phyloP scores from a whole-genome alignment of 2,888 invertebrate genomes.

The Marasmarcha lunaedactyla region DNA sequence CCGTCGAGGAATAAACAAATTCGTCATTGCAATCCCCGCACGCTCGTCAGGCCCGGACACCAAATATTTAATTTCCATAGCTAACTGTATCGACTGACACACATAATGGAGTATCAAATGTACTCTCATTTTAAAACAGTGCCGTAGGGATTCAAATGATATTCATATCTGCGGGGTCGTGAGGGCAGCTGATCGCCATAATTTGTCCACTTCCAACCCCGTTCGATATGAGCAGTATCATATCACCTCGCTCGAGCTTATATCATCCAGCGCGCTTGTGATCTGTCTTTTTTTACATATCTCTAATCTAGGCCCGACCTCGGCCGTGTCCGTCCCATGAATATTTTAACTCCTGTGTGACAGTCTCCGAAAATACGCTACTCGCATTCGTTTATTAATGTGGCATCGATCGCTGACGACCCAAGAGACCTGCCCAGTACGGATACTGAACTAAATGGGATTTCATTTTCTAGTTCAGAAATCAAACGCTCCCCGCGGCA shows the following conservation, averaged over 20 bases:
- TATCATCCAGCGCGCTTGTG: too few species aligned
- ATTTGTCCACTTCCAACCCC: constrained; percentile 20
- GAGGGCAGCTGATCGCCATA: constrained; percentile 21
- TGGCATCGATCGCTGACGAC: constrained; percentile 37
- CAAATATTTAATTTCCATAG: constrained; percentile 15
- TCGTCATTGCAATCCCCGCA: constrained; percentile 29
- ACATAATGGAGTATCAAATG: constrained; percentile 12
- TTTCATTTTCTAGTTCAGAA: constrained; percentile 64
- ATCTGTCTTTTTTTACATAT: constrained; percentile 17
- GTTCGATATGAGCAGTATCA: constrained; percentile 35
- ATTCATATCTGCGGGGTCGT: constrained; percentile 19
- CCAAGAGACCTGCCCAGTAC: constrained; percentile 29
- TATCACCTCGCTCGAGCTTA: constrained; percentile 3
- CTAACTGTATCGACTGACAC: not conserved
- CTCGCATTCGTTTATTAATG: constrained; percentile 55
- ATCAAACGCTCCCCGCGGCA: constrained; percentile 40
- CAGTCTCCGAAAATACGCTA: constrained; percentile 43
- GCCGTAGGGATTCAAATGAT: constrained; percentile 4
- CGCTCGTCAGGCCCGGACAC: too few species aligned
- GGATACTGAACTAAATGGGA: constrained; percentile 44
- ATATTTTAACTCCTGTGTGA: constrained; percentile 55
- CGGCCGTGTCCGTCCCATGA: constrained; percentile 46
- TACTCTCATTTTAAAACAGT: constrained; percentile 30
- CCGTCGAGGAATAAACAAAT: constrained; percentile 41
- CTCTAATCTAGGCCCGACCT: constrained; percentile 42